Evolutionary conservation across 2,797 vertebrate species (phyloP).

Genomic region (Poeciliopsis infans): DNA sequence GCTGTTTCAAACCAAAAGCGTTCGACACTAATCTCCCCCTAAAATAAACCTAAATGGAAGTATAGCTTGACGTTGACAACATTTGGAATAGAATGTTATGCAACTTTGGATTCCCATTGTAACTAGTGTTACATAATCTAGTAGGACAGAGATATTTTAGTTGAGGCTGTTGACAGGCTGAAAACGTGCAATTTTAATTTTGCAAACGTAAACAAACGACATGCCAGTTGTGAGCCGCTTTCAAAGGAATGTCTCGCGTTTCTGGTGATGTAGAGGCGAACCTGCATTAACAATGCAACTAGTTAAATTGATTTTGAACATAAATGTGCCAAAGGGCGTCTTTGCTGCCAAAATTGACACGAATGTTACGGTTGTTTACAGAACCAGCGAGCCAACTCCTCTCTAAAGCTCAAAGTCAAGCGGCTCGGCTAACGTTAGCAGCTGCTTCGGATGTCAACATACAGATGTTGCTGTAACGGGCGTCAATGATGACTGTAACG

Average conservation of each 20-base stretch:
- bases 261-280: not conserved
- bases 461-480: conserved; percentile 67
- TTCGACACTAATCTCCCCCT: not conserved
- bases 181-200: not conserved
- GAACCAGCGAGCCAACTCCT: conserved; percentile 27
- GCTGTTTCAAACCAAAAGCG: not conserved
- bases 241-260: not conserved
- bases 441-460: conserved; percentile 62
- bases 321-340: not conserved
- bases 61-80: not conserved
- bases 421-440: conserved; percentile 67
- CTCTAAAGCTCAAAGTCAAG: conserved; percentile 15
- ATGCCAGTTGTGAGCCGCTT: not conserved
- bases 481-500: conserved; percentile 47
- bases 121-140: conserved; percentile 5
- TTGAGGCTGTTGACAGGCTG: no score
- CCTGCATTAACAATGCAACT: not conserved
- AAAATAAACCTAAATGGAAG: not conserved
- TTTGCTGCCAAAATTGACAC: not conserved
- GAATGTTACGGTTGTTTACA: not conserved
- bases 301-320: not conserved
- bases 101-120: conserved; percentile 6
- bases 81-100: not conserved
- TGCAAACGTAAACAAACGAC: not conserved
- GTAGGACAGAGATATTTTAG: not conserved